Evolutionary conservation across 2,113 vertebrate species (phyloP).

Genomic region (Leptosomus discolor): DNA sequence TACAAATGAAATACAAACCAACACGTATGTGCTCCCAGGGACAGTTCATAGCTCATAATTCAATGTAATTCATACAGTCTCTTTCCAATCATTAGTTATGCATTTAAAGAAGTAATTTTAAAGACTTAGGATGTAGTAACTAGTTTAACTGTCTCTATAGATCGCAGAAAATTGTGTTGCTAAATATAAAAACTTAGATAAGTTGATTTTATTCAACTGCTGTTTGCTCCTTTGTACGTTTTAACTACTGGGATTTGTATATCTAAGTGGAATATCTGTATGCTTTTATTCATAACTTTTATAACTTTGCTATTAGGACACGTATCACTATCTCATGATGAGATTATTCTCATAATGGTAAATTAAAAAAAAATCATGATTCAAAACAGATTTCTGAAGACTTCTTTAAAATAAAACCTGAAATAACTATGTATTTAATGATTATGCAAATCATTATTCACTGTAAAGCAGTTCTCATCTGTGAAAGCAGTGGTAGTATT

Average conservation of each 20-base stretch:
- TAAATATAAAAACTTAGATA: background rate
- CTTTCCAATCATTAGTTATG: background rate
- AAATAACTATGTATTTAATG: constrained; percentile 13
- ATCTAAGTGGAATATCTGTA: background rate
- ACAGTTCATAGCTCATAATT: background rate
- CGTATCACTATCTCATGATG: constrained; percentile 4
- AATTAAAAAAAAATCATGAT: background rate
- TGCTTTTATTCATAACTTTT: constrained; percentile 7
- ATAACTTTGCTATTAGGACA: constrained; percentile 2
- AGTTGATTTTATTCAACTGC: background rate
- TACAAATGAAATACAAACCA: background rate
- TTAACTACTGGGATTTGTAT: background rate
- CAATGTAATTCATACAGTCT: background rate
- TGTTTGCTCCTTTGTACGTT: background rate
- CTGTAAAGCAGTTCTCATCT: background rate
- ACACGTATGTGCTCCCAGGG: background rate
- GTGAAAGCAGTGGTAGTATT: background rate
- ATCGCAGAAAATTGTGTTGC: background rate
- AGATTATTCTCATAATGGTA: background rate
- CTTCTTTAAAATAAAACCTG: background rate
- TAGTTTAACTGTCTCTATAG: background rate
- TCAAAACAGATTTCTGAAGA: background rate
- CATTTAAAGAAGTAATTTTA: constrained; percentile 1
- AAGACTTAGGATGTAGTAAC: background rate
- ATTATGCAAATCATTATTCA: background rate